Conservation (phyloP, 2,888 invertebrate species). For the Stenodema calcarata region DNA sequence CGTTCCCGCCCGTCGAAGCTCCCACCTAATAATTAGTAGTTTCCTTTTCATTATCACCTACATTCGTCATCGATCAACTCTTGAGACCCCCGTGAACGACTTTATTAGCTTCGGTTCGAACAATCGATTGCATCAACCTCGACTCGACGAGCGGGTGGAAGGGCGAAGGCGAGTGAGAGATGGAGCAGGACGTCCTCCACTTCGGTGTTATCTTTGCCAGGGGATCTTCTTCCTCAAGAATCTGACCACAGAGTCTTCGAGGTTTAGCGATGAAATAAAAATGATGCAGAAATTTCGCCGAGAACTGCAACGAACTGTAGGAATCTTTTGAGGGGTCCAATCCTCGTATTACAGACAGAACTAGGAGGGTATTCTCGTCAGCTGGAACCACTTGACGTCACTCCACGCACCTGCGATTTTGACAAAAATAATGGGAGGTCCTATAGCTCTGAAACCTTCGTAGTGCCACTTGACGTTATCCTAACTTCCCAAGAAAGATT, state of each 20-base stretch:
- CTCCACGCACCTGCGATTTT: too few relatives aligned
- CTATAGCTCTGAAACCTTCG: too few relatives aligned
- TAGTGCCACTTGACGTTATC: too few relatives aligned
- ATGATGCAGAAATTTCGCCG: too few relatives aligned
- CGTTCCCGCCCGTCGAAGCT: not conserved
- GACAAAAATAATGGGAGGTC: too few relatives aligned
- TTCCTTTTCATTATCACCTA: constrained; percentile 45
- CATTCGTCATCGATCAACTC: constrained; percentile 36
- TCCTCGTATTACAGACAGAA: too few relatives aligned
- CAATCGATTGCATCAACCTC: not conserved
- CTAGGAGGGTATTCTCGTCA: too few relatives aligned
- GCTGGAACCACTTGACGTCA: too few relatives aligned
- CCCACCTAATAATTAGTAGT: constrained; percentile 48
- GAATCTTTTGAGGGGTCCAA: too few relatives aligned
- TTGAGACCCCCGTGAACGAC: not conserved
- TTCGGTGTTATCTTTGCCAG: too few relatives aligned
- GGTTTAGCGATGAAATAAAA: not conserved
- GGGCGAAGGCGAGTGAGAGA: not conserved
- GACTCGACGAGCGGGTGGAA: not conserved
- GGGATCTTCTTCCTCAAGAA: not conserved
- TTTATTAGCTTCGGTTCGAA: not conserved
- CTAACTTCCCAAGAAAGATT: too few relatives aligned
- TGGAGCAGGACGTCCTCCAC: not conserved
- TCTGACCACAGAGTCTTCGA: not conserved
- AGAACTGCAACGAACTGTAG: too few relatives aligned